A percentile compares a stretch with the other conserved stretches of the same genome.
These are phyloP conservation scores for Hofmannophila pseudospretella DNA, from an alignment of 2,888 invertebrate genomes.

Conservation along the genomic window DNA sequence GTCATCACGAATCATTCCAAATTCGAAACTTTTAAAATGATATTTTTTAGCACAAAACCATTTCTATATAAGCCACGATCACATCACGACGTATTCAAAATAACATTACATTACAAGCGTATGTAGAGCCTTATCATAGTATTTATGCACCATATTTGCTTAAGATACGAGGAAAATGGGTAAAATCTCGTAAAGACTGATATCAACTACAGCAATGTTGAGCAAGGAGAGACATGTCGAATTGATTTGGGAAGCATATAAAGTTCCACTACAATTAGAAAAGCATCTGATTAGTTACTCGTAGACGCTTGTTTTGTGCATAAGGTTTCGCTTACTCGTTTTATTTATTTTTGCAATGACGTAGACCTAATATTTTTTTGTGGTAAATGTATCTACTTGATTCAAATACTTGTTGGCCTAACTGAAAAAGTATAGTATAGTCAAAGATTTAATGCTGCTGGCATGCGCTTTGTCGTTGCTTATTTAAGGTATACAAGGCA, in stretches of 20 bases:
- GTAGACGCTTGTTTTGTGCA: no score
- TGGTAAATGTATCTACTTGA: no score
- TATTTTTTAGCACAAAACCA: neutral
- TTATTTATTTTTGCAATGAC: no score
- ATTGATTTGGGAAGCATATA: constrained; percentile 15
- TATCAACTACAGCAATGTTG: constrained; percentile 2
- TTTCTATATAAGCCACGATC: constrained; percentile 3
- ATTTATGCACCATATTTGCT: constrained; percentile 34
- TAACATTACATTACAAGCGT: constrained; percentile 17
- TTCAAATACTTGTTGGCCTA: no score
- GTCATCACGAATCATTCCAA: constrained; percentile 2
- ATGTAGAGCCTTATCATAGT: constrained; percentile 26
- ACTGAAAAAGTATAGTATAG: no score
- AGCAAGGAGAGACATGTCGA: neutral
- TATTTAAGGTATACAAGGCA: no score
- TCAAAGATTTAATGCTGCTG: no score
- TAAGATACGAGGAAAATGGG: constrained; percentile 27
- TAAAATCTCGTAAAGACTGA: constrained; percentile 13
- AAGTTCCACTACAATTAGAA: neutral
- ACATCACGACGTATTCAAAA: constrained; percentile 1
- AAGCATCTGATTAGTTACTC: no score
- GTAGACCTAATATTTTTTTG: no score
- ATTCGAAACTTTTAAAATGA: neutral
- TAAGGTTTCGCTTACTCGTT: no score
- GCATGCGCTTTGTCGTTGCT: no score